Evolutionary conservation across 2,797 vertebrate genomes (phyloP), one percentile per base, ranked within the genome.

Genomic region (Schizopygopsis pylzovi): DNA sequence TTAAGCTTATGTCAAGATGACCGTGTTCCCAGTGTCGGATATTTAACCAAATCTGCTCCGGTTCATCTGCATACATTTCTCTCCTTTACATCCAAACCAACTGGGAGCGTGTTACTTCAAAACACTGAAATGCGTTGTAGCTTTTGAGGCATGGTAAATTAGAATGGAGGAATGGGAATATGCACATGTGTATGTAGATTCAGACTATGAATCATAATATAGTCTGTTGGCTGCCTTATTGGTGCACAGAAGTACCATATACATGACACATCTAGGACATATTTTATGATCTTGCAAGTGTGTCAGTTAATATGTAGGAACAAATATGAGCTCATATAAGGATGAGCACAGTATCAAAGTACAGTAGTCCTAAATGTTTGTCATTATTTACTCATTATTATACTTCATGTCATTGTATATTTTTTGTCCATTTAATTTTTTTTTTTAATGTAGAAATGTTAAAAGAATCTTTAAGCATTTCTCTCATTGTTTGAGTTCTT

Each of bases 141-240:
- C 88, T 92, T 87, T 90, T 90, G 90, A 88, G 90, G 81, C 90
- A 89, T 91, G 88, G 89, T 88, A 91, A 85, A 90, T 88, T 79
- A 79, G 86, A 87, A 91, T 81, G 85, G 87, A 88, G 89, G 81
- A 87, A 83, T 82, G 90, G 89, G 90, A 91, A 90, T 90, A 88
- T 88, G 67, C 10, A 25, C 85, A 86, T 88, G 72, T 72, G 81
- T 88, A 20, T 47, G 18, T 15, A 63, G 10, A 52, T 59, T 61
- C 41, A 78, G 61, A 61, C 41, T 13, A 28, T 59, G 52, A 85
- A 82, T 37, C 28, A 39, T 81, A 63, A 63, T 52, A 49, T 25
- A 63, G 37, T 59, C 10, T 43, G 54, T 71, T 49, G 43, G 25
- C 43, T 75, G 70, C 41, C 28, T 83, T 83, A 65, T 76, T 45